Evolutionary conservation across 2,113 vertebrate species (phyloP).

Genomic region (Zootoca vivipara): DNA sequence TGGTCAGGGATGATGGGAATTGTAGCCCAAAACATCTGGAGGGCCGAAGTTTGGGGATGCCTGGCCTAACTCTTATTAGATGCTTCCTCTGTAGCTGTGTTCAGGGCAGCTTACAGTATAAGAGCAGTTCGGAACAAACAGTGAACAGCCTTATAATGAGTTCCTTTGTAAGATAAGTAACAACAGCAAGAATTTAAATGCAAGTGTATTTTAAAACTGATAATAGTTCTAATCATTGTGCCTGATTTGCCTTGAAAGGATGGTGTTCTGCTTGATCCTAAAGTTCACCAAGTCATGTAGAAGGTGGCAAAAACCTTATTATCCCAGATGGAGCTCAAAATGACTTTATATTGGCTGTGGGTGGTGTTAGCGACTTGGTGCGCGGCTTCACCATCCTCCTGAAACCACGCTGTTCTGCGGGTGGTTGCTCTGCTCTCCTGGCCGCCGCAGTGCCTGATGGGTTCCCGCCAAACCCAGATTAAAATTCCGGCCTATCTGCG

Average conservation of each 20-base stretch:
- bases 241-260: background rate
- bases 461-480: no score
- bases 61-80: background rate
- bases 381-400: no score
- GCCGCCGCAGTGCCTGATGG: no score
- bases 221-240: background rate
- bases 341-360: no score
- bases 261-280: background rate
- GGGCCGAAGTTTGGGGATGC: no score
- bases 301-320: background rate
- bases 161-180: background rate
- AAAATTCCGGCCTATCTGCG: no score
- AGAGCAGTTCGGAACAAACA: background rate
- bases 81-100: background rate
- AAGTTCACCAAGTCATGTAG: background rate
- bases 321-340: background rate
- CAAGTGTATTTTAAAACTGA: background rate
- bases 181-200: background rate
- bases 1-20: no score
- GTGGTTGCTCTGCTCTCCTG: no score
- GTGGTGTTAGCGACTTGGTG: no score
- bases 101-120: background rate
- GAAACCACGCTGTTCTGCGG: no score
- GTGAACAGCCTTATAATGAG: background rate
- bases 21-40: no score